Percentiles rank a stretch among this genome's conserved stretches.
These are phyloP conservation scores for Meloidogyne hapla DNA, from an alignment of 1,140 invertebrate genomes.

Conservation along the genomic window DNA sequence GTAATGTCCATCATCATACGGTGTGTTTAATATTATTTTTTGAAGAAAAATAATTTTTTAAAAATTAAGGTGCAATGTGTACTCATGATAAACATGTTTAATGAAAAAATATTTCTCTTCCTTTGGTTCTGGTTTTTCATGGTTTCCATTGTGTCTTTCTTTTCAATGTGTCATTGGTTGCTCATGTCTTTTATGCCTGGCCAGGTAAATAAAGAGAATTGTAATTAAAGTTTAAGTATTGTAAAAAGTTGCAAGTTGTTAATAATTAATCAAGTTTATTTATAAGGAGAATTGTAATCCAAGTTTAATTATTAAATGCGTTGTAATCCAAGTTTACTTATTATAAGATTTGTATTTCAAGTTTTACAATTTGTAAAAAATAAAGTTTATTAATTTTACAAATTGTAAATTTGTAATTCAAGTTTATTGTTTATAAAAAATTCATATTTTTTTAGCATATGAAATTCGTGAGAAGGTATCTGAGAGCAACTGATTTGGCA, in stretches of 20 bases:
- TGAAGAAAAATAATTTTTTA: background rate
- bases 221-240: background rate
- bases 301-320: background rate
- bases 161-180: slow-evolving; percentile 64
- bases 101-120: slow-evolving; percentile 70
- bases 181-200: slow-evolving; percentile 63
- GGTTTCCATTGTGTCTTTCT: slow-evolving; percentile 66
- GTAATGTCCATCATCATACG: slow-evolving; percentile 66
- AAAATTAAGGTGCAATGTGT: slow-evolving; percentile 65
- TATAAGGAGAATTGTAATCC: background rate
- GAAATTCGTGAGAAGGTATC: slow-evolving; percentile 63
- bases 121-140: slow-evolving; percentile 70
- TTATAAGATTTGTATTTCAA: background rate
- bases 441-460: slow-evolving; percentile 55
- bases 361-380: background rate
- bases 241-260: background rate
- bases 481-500: slow-evolving; percentile 62
- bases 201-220: slow-evolving; percentile 44
- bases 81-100: slow-evolving; percentile 69
- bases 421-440: background rate
- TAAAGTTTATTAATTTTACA: too few relatives aligned
- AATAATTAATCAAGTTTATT: too few relatives aligned
- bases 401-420: background rate
- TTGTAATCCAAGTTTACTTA: background rate
- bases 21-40: slow-evolving; percentile 59